Percentiles rank a stretch among this genome's conserved stretches.
Conservation (phyloP, 2,888 invertebrate species). For the Euzetes globulus region DNA sequence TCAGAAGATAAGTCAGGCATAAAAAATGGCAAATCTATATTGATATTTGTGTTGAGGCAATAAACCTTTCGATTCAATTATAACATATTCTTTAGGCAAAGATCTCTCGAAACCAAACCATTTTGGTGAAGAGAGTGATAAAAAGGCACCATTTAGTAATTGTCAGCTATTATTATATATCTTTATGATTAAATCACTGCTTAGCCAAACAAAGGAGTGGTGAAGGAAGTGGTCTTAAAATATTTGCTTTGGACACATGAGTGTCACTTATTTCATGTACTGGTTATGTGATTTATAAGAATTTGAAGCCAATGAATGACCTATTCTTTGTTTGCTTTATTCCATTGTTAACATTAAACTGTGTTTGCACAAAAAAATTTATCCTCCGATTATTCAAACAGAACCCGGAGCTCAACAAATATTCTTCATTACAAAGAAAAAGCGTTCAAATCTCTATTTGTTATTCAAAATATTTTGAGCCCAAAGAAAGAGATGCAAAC, state of each 20-base stretch:
- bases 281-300: neutral
- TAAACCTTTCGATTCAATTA: slow-evolving; percentile 9
- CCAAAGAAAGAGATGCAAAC: too few relatives aligned
- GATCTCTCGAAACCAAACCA: neutral
- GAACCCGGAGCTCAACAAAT: too few relatives aligned
- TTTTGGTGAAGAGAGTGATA: neutral
- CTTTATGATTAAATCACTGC: slow-evolving; percentile 20
- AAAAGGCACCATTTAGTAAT: slow-evolving; percentile 14
- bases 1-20: neutral
- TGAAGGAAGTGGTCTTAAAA: slow-evolving; percentile 25
- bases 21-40: neutral
- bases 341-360: neutral
- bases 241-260: slow-evolving; percentile 15
- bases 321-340: neutral
- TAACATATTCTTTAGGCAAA: neutral
- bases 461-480: too few relatives aligned
- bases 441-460: too few relatives aligned
- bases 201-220: neutral
- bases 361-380: too few relatives aligned
- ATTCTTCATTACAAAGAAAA: too few relatives aligned
- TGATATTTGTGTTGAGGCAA: neutral
- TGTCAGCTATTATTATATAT: neutral
- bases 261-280: slow-evolving; percentile 4
- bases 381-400: too few relatives aligned
- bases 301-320: neutral